Evolutionary conservation across 1,140 invertebrate genomes (phyloP).

Genomic region (Mactra quadrangularis): DNA sequence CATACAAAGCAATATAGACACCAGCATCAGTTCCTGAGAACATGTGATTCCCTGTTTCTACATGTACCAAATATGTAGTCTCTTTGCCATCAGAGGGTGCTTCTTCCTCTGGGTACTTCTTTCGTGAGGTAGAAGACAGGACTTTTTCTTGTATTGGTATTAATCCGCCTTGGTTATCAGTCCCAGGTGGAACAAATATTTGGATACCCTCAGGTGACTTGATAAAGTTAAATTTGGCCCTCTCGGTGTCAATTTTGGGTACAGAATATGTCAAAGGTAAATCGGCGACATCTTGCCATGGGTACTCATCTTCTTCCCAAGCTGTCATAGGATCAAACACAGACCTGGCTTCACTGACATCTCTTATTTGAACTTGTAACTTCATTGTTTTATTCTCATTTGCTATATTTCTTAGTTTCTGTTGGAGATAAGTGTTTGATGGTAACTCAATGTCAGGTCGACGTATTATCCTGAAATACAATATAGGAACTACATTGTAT

Average conservation of each 20-base stretch:
- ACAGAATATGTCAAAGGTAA: conserved; percentile 25
- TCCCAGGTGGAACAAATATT: conserved; percentile 1
- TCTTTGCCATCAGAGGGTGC: neutral
- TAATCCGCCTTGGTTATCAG: conserved; percentile 19
- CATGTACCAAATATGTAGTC: conserved; percentile 54
- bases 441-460: conserved; percentile 56
- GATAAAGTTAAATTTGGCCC: conserved; percentile 48
- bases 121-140: conserved; percentile 26
- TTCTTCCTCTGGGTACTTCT: conserved; percentile 8
- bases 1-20: conserved; percentile 55
- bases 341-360: neutral
- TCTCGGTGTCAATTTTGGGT: conserved; percentile 33
- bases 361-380: conserved; percentile 44
- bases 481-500: neutral
- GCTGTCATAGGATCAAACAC: conserved; percentile 3
- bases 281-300: conserved; percentile 46
- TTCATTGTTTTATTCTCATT: conserved; percentile 29
- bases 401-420: conserved; percentile 35
- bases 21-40: conserved; percentile 56
- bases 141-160: conserved; percentile 52
- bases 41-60: conserved; percentile 56
- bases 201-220: conserved; percentile 17
- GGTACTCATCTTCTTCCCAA: conserved; percentile 51
- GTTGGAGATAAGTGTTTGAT: conserved; percentile 27
- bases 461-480: conserved; percentile 31